phyloP scores from a whole-genome alignment of 2,113 vertebrate genomes.

The Gasterosteus aculeatus region DNA sequence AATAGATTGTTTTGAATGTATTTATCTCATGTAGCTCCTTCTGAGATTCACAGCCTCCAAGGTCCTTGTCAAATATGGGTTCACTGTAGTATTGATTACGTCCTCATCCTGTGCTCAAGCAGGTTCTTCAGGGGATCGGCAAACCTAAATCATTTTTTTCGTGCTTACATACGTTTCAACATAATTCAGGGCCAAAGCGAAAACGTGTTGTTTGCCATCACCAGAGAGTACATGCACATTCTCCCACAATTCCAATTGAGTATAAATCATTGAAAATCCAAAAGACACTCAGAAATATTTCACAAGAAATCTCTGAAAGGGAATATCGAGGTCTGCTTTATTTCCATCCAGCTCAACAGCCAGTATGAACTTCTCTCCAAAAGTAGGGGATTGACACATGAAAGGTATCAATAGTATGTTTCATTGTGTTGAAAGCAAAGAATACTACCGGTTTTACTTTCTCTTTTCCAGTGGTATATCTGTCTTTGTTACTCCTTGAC shows the following conservation, averaged over 20 bases:
- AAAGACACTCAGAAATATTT: constrained; percentile 26
- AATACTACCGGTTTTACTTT: background rate
- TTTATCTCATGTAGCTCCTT: constrained; percentile 46
- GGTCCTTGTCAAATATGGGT: constrained; percentile 24
- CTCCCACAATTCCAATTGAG: constrained; percentile 4
- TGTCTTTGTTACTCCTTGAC: constrained; percentile 20
- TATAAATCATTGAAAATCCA: background rate
- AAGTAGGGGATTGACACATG: constrained; percentile 22
- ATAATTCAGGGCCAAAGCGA: constrained; percentile 34
- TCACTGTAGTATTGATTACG: constrained; percentile 30
- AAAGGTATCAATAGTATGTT: background rate
- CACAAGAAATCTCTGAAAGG: constrained; percentile 21
- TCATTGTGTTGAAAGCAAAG: background rate
- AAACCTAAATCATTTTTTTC: background rate
- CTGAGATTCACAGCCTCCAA: constrained; percentile 35
- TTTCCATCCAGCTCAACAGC: constrained; percentile 17
- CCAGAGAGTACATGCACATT: constrained; percentile 5
- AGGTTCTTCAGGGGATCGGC: background rate
- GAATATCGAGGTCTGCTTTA: constrained; percentile 12
- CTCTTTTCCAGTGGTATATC: background rate
- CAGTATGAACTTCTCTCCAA: background rate
- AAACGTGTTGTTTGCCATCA: background rate
- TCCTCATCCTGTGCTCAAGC: constrained; percentile 2
- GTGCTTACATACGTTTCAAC: background rate
- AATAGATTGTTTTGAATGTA: constrained; percentile 38